Evolutionary conservation across 2,113 vertebrate genomes (phyloP), one percentile per base, ranked within the genome.

Genomic region (Sciurus niger): DNA sequence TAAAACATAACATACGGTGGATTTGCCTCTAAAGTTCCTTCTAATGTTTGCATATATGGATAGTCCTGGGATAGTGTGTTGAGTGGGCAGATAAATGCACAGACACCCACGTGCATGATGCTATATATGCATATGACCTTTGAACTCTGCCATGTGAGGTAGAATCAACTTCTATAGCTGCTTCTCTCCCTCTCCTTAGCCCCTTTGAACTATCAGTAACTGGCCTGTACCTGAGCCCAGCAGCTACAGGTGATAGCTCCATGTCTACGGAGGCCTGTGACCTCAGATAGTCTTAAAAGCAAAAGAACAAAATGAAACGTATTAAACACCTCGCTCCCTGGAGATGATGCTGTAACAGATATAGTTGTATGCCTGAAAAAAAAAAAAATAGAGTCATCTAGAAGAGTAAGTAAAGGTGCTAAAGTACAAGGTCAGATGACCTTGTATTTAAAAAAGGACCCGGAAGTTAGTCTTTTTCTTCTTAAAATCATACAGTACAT

Each of bases 321-420:
- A 51, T 60, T 96, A 76, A 87, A 60, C 32, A 89, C 34, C n/a
- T 95, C 10, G 18, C 89, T 97, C 94, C 67, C 82, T 94, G 65
- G 60, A 83, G 30, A 86, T 79, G 63, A 82, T 60, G 32, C 65
- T 94, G 1, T 65, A 72, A 55, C 25, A 58, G 58, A 80, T 17
- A 40, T 20, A 92, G 63, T 89, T 89, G 78, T 72, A 13, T 79
- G 51, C 93, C 73, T 93, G 84, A 28, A 63, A 63, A 28, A 58
- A 22, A 90, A 82, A 92, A 88, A 92, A 89, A 80, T 40, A 4
- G n/a, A n/a, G 70, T 76, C 46, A 34, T 1, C 32, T 18, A 80
- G 70, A 92, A 92, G 53, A 92, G 43, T 48, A 72, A 80, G 58
- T 32, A n/a, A 14, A 82, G 70, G 43, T 28, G 43, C 60, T 16